These are phyloP conservation scores for Cacatua alba DNA, from an alignment of 2,113 vertebrate species.

Conservation along the genomic window DNA sequence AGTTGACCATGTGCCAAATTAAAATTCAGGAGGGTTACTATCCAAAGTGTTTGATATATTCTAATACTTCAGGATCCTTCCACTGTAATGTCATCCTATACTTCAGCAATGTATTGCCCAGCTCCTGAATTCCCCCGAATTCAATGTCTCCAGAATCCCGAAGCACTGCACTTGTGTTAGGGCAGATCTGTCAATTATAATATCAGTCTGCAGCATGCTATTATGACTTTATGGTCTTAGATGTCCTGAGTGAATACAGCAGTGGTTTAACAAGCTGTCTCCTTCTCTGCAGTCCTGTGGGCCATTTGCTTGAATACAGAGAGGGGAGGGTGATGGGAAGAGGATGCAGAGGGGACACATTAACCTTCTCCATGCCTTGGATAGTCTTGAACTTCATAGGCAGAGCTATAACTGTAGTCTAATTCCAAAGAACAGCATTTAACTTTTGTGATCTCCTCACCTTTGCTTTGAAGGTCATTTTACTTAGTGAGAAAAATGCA, in stretches of 20 bases:
- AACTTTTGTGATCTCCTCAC: neutral
- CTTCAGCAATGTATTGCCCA: neutral
- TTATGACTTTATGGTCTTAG: neutral
- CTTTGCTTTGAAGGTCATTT: neutral
- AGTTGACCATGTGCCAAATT: neutral
- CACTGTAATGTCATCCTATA: neutral
- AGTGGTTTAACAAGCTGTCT: neutral
- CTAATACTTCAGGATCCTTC: constrained; percentile 3
- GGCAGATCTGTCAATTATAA: constrained; percentile 12
- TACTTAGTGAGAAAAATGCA: constrained; percentile 8
- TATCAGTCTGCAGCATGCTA: neutral
- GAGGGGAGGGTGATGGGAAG: neutral
- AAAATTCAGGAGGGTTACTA: constrained; percentile 22
- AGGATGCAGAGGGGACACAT: neutral
- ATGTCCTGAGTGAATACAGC: neutral
- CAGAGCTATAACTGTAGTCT: neutral
- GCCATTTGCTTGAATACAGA: neutral
- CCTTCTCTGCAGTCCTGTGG: neutral
- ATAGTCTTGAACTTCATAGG: neutral
- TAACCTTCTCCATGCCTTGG: neutral
- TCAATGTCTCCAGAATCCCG: neutral
- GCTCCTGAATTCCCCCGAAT: neutral
- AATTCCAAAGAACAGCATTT: neutral
- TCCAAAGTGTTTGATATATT: neutral
- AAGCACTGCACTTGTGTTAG: neutral